phyloP scores from a whole-genome alignment of 2,888 invertebrate genomes.

The Synergus laeviventris region DNA sequence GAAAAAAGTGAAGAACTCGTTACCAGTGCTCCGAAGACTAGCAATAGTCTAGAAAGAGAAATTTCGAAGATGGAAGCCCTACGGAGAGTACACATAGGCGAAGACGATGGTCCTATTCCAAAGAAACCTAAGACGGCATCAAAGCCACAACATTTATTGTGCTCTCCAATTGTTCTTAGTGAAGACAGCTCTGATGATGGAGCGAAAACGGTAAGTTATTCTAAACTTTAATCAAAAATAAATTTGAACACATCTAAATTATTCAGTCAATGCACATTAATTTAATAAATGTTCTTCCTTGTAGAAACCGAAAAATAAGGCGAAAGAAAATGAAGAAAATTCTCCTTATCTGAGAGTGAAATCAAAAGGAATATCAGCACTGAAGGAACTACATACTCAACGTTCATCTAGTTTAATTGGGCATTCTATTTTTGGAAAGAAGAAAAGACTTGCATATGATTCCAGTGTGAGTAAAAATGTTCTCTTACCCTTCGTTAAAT shows the following conservation, averaged over 20 bases:
- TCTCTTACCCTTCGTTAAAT: constrained; percentile 11
- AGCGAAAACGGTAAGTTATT: background rate
- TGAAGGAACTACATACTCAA: constrained; percentile 44
- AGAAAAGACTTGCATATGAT: background rate
- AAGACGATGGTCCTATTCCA: constrained; percentile 8
- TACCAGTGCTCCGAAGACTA: background rate
- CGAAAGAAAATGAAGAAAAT: constrained; percentile 53
- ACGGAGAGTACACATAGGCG: background rate
- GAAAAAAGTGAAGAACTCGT: background rate
- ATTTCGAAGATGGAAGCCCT: background rate
- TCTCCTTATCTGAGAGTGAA: constrained; percentile 58
- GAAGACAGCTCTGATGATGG: constrained; percentile 19
- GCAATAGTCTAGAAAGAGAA: background rate
- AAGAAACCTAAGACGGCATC: constrained; percentile 8
- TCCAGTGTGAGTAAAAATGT: background rate
- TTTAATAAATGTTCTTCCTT: constrained; percentile 22
- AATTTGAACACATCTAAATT: no score
- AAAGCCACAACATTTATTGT: background rate
- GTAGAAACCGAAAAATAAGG: constrained; percentile 41
- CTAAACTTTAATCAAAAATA: background rate
- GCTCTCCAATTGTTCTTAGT: constrained; percentile 28
- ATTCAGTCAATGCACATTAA: background rate
- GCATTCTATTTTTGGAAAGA: constrained; percentile 28
- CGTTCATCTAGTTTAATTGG: background rate
- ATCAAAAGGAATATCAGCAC: constrained; percentile 47